phyloP scores from a whole-genome alignment of 2,888 invertebrate species.

The Drosophila formosana region DNA sequence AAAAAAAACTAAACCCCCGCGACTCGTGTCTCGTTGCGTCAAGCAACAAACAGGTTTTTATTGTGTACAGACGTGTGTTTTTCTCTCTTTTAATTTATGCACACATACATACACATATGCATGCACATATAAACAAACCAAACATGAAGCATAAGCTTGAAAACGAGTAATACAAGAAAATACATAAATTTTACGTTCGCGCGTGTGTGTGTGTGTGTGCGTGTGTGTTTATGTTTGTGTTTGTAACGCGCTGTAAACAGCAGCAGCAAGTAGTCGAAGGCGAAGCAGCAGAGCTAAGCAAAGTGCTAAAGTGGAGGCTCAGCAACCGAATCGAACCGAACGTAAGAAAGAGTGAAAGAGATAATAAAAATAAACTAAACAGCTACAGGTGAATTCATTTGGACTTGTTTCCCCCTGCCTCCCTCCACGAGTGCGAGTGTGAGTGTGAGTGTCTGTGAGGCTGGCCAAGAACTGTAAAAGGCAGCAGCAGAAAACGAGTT shows the following conservation, averaged over 20 bases:
- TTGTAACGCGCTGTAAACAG: slow-evolving; percentile 66
- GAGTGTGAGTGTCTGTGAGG: slow-evolving; percentile 32
- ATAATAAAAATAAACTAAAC: slow-evolving; percentile 50
- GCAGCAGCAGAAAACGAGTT: slow-evolving; percentile 55
- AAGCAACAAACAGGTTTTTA: slow-evolving; percentile 78
- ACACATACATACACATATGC: slow-evolving; percentile 34
- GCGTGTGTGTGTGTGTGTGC: slow-evolving; percentile 32
- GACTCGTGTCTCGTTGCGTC: slow-evolving; percentile 42
- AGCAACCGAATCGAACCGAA: slow-evolving; percentile 45
- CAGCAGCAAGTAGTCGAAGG: slow-evolving; percentile 64
- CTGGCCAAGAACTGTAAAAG: slow-evolving; percentile 63
- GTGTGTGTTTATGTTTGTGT: slow-evolving; percentile 22
- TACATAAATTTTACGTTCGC: slow-evolving; percentile 60
- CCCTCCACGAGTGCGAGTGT: slow-evolving; percentile 32
- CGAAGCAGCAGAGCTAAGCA: slow-evolving; percentile 51
- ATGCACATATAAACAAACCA: slow-evolving; percentile 57
- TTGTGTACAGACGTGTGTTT: slow-evolving; percentile 76
- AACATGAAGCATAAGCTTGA: slow-evolving; percentile 70
- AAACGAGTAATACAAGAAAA: slow-evolving; percentile 78
- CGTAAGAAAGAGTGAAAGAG: slow-evolving; percentile 36
- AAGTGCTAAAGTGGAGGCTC: slow-evolving; percentile 61
- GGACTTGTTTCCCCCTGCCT: slow-evolving; percentile 66
- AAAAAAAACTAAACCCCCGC: slow-evolving; percentile 65
- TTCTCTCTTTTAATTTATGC: slow-evolving; percentile 74
- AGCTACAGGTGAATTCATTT: slow-evolving; percentile 74